Evolutionary conservation across 2,888 invertebrate genomes (phyloP).

Genomic region (Papilio demoleus): DNA sequence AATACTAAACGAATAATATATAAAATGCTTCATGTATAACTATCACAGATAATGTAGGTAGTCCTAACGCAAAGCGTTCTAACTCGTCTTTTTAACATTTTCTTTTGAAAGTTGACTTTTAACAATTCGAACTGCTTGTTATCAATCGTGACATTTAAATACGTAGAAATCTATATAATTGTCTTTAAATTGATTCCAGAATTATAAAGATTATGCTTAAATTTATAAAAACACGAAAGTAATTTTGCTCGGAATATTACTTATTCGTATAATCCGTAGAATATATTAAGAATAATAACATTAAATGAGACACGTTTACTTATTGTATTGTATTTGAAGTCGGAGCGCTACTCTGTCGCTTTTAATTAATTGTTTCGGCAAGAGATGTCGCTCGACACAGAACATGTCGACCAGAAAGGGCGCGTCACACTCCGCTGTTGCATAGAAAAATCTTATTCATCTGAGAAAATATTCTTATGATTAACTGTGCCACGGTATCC

Average conservation of each 20-base stretch:
- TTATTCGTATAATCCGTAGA: neutral
- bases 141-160: too few relatives aligned
- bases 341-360: neutral
- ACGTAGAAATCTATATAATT: too few relatives aligned
- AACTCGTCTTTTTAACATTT: too few relatives aligned
- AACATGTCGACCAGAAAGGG: constrained; percentile 11
- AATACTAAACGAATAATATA: neutral
- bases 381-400: neutral
- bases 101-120: too few relatives aligned
- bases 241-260: too few relatives aligned
- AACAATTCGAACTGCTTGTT: too few relatives aligned
- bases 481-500: neutral
- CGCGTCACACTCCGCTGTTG: neutral
- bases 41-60: neutral
- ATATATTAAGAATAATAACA: neutral
- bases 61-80: too few relatives aligned
- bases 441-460: neutral
- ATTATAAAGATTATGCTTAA: neutral
- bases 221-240: neutral
- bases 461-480: neutral
- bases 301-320: neutral
- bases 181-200: neutral
- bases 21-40: constrained; percentile 11
- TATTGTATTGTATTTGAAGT: neutral
- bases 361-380: constrained; percentile 32